A percentile compares a stretch with the other conserved stretches of the same genome.
Conservation (phyloP, 2,113 vertebrate species). For the Erpornis zantholeuca region DNA sequence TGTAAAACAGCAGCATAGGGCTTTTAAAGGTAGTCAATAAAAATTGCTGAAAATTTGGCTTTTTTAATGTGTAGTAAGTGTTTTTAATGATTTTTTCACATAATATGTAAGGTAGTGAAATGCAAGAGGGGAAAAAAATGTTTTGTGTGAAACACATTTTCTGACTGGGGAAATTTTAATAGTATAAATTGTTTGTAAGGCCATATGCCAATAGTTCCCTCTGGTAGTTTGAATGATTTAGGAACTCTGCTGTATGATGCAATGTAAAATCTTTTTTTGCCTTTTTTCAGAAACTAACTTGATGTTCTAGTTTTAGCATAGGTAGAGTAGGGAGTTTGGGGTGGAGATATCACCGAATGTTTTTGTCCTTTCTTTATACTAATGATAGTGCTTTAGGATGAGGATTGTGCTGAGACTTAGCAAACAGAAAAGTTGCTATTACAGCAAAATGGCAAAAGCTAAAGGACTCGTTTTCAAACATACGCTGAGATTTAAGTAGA, state of each 20-base stretch:
- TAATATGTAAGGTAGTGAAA: conserved; percentile 84
- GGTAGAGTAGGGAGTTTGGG: conserved; percentile 73
- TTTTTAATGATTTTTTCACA: conserved; percentile 85
- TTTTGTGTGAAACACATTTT: conserved; percentile 89
- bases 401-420: conserved; percentile 83
- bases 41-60: conserved; percentile 86
- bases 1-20: conserved; percentile 90
- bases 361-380: conserved; percentile 83
- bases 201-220: conserved; percentile 78
- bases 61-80: conserved; percentile 86
- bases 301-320: conserved; percentile 85
- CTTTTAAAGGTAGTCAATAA: conserved; percentile 89
- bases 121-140: conserved; percentile 76
- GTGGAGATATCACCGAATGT: conserved; percentile 78
- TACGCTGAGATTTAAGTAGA: conserved; percentile 76
- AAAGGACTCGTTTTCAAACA: conserved; percentile 77
- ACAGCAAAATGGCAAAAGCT: conserved; percentile 79
- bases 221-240: conserved; percentile 87
- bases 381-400: conserved; percentile 84
- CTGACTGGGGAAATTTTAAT: conserved; percentile 85
- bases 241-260: conserved; percentile 87
- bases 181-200: conserved; percentile 89
- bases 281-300: conserved; percentile 83
- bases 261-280: conserved; percentile 87
- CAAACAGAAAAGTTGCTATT: conserved; percentile 79